Percentiles rank a stretch among this genome's conserved stretches.
These are phyloP conservation scores for Sandelia bainsii DNA, from an alignment of 2,797 vertebrate species.

Conservation along the genomic window DNA sequence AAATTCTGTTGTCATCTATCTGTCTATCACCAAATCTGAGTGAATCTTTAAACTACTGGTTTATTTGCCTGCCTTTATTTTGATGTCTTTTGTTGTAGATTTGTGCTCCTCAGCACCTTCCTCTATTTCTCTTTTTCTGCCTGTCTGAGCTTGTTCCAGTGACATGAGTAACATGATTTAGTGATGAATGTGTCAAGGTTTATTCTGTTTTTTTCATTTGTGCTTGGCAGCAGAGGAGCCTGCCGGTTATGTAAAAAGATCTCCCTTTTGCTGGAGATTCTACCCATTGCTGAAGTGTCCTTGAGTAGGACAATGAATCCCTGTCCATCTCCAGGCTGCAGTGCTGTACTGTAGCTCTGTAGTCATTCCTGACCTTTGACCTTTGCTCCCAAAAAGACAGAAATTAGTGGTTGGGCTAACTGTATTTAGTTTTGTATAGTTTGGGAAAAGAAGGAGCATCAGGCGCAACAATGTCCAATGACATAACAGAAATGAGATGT, in stretches of 20 bases:
- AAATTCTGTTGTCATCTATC: not conserved
- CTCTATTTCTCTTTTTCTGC: constrained; percentile 49
- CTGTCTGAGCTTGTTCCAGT: constrained; percentile 50
- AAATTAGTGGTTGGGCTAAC: not conserved
- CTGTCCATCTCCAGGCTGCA: not conserved
- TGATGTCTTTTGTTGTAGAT: constrained; percentile 27
- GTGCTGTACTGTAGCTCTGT: not conserved
- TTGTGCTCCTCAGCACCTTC: constrained; percentile 33
- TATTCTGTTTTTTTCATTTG: constrained; percentile 31
- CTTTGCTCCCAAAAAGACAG: constrained; percentile 8
- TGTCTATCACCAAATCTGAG: too few relatives aligned
- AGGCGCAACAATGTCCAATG: constrained; percentile 19
- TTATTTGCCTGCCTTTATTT: constrained; percentile 8
- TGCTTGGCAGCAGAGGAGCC: constrained; percentile 17
- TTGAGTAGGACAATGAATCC: constrained; percentile 13
- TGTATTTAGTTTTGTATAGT: not conserved
- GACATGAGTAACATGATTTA: constrained; percentile 47
- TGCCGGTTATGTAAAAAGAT: constrained; percentile 36
- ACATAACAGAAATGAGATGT: constrained; percentile 40
- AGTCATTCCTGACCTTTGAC: constrained; percentile 51
- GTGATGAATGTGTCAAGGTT: constrained; percentile 46
- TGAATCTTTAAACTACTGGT: not conserved
- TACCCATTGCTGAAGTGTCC: constrained; percentile 8
- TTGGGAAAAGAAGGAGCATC: constrained; percentile 10
- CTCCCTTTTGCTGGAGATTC: constrained; percentile 14